Evolutionary conservation across 2,888 invertebrate species (phyloP).

Genomic region (Aporophyla lueneburgensis): DNA sequence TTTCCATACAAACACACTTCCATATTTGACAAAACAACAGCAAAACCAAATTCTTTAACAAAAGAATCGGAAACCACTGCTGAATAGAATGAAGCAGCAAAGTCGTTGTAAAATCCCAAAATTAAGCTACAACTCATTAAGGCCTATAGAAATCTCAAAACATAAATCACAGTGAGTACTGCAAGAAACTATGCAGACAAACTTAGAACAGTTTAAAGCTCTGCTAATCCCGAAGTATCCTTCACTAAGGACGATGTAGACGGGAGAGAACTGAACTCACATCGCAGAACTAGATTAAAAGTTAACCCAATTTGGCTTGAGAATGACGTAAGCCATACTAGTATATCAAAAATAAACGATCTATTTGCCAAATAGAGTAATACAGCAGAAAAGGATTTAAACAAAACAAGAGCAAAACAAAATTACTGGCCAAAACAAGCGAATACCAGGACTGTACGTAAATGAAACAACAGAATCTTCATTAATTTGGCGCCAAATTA

Average conservation of each 20-base stretch:
- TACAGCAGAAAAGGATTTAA: slow-evolving; percentile 34
- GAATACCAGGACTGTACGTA: slow-evolving; percentile 69
- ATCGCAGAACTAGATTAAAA: slow-evolving; percentile 41
- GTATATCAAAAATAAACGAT: slow-evolving; percentile 5
- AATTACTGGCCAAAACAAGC: slow-evolving; percentile 63
- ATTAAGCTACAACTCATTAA: slow-evolving; percentile 26
- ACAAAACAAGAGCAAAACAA: slow-evolving; percentile 64
- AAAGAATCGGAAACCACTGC: slow-evolving; percentile 59
- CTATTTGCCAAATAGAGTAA: slow-evolving; percentile 13
- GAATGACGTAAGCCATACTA: slow-evolving; percentile 5
- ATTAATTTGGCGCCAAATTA: slow-evolving; percentile 85
- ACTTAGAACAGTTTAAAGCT: slow-evolving; percentile 58
- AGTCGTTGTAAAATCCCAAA: slow-evolving; percentile 74
- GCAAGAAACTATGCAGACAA: slow-evolving; percentile 48
- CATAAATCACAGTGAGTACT: slow-evolving; percentile 53
- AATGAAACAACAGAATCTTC: slow-evolving; percentile 81
- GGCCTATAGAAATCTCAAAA: slow-evolving; percentile 29
- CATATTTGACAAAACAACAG: slow-evolving; percentile 40
- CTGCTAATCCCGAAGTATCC: slow-evolving; percentile 56
- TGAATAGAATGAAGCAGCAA: slow-evolving; percentile 75
- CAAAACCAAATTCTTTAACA: slow-evolving; percentile 32
- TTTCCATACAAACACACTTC: no score
- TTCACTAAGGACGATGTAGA: slow-evolving; percentile 35
- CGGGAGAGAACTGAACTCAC: slow-evolving; percentile 6
- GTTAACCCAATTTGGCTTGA: slow-evolving; percentile 12